A percentile compares a stretch with the other conserved stretches of the same genome.
Evolutionary conservation across 2,888 invertebrate species (phyloP).

Genomic region (Drosophila peninsularis): DNA sequence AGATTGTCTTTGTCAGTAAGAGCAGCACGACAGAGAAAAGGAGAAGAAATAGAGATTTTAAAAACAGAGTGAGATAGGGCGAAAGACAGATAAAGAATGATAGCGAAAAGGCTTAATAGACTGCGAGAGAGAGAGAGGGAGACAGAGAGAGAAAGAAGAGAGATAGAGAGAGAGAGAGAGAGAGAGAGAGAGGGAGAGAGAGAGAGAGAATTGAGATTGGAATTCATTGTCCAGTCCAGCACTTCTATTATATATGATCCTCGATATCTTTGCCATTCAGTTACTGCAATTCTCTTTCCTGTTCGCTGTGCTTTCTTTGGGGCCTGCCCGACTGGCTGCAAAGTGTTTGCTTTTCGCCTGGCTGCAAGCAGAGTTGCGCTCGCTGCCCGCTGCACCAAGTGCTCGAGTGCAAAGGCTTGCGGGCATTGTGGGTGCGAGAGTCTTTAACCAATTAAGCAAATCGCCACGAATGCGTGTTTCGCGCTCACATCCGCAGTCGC

Average conservation of each 20-base stretch:
- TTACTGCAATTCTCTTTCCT: neutral
- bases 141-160: neutral
- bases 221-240: neutral
- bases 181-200: neutral
- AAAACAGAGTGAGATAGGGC: no score
- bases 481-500: constrained; percentile 43
- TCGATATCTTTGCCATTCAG: neutral
- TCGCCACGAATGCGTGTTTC: constrained; percentile 66
- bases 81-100: no score
- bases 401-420: neutral
- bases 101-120: no score
- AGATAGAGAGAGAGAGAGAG: neutral
- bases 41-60: no score
- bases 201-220: neutral
- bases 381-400: neutral
- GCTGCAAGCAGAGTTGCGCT: neutral
- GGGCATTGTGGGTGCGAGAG: constrained; percentile 19
- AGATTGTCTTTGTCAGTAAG: no score
- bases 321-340: neutral
- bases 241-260: neutral
- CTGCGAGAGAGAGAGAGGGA: neutral
- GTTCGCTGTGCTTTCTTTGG: neutral
- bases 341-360: neutral
- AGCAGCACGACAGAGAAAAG: no score
- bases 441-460: constrained; percentile 67